Base-by-base conservation (phyloP, 2,888 invertebrate species). In the Drosophila dives region DNA sequence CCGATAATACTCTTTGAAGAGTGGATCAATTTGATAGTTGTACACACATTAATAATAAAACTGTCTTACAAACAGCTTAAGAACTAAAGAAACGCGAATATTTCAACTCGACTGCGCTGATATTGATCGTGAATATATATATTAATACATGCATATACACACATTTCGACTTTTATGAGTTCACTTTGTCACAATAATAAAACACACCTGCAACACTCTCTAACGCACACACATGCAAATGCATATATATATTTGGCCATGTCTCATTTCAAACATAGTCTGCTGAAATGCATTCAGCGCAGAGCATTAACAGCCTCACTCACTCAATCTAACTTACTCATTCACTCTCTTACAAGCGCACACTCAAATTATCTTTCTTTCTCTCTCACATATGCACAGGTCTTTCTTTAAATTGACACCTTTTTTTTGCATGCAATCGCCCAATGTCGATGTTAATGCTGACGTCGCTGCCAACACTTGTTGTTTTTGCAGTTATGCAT, bases 391-490 rank as follows among this genome's bases (percentile, higher is more conserved):
- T 8, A 23, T 8, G 0, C 15, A 15, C 8, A 23, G 15, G 15
- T 45, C 29, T 42, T 49, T 23, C 26, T 49, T 26, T 59, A 17
- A 32, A 59, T 59, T 48, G 38, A 49, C 23, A 40, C 5, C 5
- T 55, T 53, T 45, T 50, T 56, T 54, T 50, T 45, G 40, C 53
- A 53, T 58, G 33, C 34, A 23, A 20, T 11, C 55, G 50, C n/a
- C 12, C 29, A 56, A 40, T 56, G 29, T 56, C 59, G 54, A 50
- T 62, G 42, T 80, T 68, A 73, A 81, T 78, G 60, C 63, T 80
- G 77, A 66, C 54, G 61, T 29, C 60, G 67, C 68, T 77, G 77
- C 62, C 76, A 74, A 78, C 75, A 76, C 80, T 85, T 72, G 83
- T 76, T 81, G 56, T 55, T 62, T 51, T 64, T 54, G 50, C 42